phyloP scores from a whole-genome alignment of 2,113 vertebrate species.

The Cercopithecus mona region DNA sequence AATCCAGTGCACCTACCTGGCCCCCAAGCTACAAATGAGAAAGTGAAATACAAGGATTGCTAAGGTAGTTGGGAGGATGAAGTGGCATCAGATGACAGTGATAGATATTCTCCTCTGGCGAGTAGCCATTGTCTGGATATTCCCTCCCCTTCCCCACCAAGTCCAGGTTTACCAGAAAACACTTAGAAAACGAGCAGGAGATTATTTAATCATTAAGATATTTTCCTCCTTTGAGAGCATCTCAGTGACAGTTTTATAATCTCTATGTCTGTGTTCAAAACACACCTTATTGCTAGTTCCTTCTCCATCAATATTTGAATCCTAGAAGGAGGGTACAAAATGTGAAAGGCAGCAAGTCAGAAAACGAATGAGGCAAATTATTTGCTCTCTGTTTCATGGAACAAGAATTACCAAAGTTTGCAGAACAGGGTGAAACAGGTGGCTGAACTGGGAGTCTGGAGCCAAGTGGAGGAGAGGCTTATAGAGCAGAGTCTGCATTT shows the following conservation, averaged over 20 bases:
- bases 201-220: not conserved
- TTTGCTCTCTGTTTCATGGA: not conserved
- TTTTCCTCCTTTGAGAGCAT: not conserved
- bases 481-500: not conserved
- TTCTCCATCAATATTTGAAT: not conserved
- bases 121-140: not conserved
- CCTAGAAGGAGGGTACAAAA: not conserved
- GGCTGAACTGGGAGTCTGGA: not conserved
- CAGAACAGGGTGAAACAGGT: not conserved
- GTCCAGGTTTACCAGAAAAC: not conserved
- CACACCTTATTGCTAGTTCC: not conserved
- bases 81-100: not conserved
- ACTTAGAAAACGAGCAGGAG: not conserved
- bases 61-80: not conserved
- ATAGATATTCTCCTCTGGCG: not conserved
- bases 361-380: not conserved
- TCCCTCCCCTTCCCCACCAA: too few relatives aligned
- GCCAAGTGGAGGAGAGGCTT: not conserved
- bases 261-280: not conserved
- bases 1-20: not conserved
- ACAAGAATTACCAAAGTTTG: not conserved
- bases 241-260: not conserved
- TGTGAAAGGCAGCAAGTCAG: not conserved
- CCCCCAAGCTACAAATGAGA: not conserved
- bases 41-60: constrained; percentile 6